Percentiles rank a stretch among this genome's conserved stretches.
Evolutionary conservation across 2,113 vertebrate species (phyloP).

Genomic region (Riparia riparia): DNA sequence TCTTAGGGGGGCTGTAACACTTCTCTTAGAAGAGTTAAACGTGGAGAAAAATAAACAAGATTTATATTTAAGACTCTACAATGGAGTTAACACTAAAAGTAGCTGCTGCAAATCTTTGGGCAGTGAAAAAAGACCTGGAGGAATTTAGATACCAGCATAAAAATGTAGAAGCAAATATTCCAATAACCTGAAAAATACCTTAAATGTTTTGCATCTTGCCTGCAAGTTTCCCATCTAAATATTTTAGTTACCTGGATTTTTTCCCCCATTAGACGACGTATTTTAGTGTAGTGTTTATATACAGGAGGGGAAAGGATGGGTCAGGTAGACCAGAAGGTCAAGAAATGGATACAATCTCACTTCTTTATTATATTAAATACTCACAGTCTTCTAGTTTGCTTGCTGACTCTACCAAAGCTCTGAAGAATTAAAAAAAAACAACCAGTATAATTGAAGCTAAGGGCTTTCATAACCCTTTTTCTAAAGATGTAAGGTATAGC

Average conservation of each 20-base stretch:
- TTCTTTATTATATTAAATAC: not conserved
- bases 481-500: not conserved
- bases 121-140: not conserved
- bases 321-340: not conserved
- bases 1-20: not conserved
- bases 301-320: not conserved
- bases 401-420: not conserved
- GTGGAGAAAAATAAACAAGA: not conserved
- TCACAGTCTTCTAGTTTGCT: not conserved
- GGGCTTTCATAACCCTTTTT: constrained; percentile 14
- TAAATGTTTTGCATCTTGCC: not conserved
- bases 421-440: not conserved
- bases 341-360: not conserved
- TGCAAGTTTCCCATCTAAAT: not conserved
- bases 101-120: not conserved
- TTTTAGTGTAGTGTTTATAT: not conserved
- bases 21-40: not conserved
- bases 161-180: not conserved
- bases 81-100: not conserved
- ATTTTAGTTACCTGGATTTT: not conserved
- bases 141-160: not conserved
- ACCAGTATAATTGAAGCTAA: not conserved
- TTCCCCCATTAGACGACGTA: not conserved
- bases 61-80: not conserved
- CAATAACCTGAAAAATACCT: not conserved